Evolutionary conservation across 2,797 vertebrate species (phyloP).

Genomic region (Podarcis lilfordi): DNA sequence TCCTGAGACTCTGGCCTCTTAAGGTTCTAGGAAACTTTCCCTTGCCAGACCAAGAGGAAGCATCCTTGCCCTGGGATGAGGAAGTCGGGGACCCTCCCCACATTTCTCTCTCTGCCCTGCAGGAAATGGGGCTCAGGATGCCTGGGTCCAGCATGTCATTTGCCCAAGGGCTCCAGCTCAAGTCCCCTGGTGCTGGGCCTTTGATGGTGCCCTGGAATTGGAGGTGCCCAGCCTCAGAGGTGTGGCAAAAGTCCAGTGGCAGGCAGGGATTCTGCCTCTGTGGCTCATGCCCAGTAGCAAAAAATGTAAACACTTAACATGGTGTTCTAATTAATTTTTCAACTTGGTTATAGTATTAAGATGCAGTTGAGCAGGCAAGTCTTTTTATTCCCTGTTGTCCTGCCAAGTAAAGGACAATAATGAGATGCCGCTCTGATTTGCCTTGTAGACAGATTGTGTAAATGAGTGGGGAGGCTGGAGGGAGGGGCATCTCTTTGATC

Average conservation of each 20-base stretch:
- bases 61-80: neutral
- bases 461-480: neutral
- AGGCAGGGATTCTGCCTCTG: neutral
- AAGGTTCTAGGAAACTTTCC: neutral
- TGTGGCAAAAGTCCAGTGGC: neutral
- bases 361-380: neutral
- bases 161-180: neutral
- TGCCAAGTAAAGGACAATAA: neutral
- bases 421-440: neutral
- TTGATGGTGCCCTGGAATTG: neutral
- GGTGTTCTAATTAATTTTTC: neutral
- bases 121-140: neutral
- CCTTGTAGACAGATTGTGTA: neutral
- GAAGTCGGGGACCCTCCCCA: too few relatives aligned
- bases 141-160: neutral
- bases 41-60: neutral
- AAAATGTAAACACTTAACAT: neutral
- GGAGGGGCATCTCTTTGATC: neutral
- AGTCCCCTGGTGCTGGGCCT: neutral
- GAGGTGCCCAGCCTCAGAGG: neutral
- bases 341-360: neutral
- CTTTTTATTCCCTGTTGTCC: too few relatives aligned
- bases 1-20: neutral
- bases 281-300: too few relatives aligned
- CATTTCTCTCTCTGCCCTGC: too few relatives aligned